phyloP scores from a whole-genome alignment of 2,888 invertebrate species.

The Hypercompe scribonia region DNA sequence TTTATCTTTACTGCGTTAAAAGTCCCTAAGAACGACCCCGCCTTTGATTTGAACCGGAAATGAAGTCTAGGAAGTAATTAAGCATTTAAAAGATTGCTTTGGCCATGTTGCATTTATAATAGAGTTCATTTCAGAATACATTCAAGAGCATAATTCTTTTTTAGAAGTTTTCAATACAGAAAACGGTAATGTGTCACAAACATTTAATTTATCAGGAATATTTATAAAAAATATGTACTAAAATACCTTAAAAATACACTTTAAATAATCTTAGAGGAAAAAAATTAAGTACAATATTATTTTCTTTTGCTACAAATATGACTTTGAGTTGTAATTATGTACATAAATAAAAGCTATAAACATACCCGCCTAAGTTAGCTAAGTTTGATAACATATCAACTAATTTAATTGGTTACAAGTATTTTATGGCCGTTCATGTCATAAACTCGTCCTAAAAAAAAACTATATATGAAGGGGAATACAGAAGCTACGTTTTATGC shows the following conservation, averaged over 20 bases:
- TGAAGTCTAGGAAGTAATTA: slow-evolving; percentile 10
- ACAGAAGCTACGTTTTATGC: slow-evolving; percentile 9
- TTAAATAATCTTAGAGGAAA: not conserved
- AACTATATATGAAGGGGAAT: slow-evolving; percentile 31
- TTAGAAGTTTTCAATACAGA: no score
- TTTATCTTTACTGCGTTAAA: slow-evolving; percentile 8
- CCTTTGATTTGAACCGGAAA: slow-evolving; percentile 7
- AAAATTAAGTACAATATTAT: not conserved
- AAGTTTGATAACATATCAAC: slow-evolving; percentile 22
- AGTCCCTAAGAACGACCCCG: not conserved
- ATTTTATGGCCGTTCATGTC: slow-evolving; percentile 32
- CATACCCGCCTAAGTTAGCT: not conserved
- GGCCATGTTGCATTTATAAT: not conserved
- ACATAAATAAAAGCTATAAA: slow-evolving; percentile 7
- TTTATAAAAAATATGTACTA: no score
- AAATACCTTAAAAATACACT: no score
- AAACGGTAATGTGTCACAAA: no score
- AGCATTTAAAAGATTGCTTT: not conserved
- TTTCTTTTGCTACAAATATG: not conserved
- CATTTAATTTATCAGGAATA: no score
- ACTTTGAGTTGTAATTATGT: not conserved
- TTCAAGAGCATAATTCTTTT: not conserved
- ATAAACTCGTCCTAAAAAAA: slow-evolving; percentile 28
- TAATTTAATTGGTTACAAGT: slow-evolving; percentile 37
- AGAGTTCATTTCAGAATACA: not conserved